Evolutionary conservation across 2,888 invertebrate genomes (phyloP).

Genomic region (Scrobipalpa costella): DNA sequence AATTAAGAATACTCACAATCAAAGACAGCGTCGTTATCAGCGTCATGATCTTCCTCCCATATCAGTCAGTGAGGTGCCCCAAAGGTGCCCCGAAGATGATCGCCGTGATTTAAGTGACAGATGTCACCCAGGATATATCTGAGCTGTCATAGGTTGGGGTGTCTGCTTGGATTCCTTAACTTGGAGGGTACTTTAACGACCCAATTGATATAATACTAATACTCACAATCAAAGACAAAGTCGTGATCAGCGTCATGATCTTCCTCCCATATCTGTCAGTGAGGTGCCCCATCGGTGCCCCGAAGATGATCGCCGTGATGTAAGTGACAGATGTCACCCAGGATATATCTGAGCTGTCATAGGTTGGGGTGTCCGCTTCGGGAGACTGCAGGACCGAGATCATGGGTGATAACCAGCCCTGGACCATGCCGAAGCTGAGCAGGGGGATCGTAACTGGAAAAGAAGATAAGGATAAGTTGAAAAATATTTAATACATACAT

Average conservation of each 20-base stretch:
- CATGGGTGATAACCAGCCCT: slow-evolving; percentile 77
- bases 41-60: slow-evolving; percentile 70
- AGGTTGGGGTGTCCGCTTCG: slow-evolving; percentile 58
- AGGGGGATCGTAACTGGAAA: slow-evolving; percentile 70
- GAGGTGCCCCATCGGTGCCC: slow-evolving; percentile 71
- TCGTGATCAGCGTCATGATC: slow-evolving; percentile 67
- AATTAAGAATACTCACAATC: slow-evolving; percentile 57
- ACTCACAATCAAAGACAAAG: slow-evolving; percentile 70
- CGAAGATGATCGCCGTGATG: slow-evolving; percentile 71
- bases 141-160: slow-evolving; percentile 55
- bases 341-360: slow-evolving; percentile 62
- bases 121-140: slow-evolving; percentile 71
- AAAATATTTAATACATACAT: too few species aligned
- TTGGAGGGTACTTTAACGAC: too few species aligned
- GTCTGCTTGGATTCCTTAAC: too few species aligned
- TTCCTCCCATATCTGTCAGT: slow-evolving; percentile 72
- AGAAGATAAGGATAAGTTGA: slow-evolving; percentile 17
- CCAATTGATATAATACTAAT: slow-evolving; percentile 15
- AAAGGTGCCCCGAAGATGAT: slow-evolving; percentile 71
- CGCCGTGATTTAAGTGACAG: slow-evolving; percentile 74
- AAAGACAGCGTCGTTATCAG: slow-evolving; percentile 65
- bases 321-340: slow-evolving; percentile 74
- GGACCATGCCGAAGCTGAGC: slow-evolving; percentile 73
- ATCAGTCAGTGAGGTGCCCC: slow-evolving; percentile 70
- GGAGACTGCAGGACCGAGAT: slow-evolving; percentile 64